Conservation (phyloP, 2,113 vertebrate genomes). For the Coreoperca whiteheadi region DNA sequence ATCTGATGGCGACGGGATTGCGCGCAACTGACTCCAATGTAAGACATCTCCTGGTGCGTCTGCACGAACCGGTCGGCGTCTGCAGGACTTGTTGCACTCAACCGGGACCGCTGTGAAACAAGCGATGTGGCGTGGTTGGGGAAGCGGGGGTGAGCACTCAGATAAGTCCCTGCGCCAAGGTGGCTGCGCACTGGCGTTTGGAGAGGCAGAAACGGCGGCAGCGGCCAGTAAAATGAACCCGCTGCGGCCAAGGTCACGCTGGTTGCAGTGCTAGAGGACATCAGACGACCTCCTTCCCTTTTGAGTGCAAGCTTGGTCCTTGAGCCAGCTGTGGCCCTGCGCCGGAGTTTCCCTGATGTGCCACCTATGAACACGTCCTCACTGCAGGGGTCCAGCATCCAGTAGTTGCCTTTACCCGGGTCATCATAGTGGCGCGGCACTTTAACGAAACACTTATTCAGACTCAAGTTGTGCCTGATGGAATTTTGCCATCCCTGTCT, state of each 20-base stretch:
- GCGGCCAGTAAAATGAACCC: constrained; percentile 84
- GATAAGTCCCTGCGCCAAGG: constrained; percentile 57
- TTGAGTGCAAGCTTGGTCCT: constrained; percentile 77
- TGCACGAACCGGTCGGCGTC: constrained; percentile 69
- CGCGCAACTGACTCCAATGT: constrained; percentile 74
- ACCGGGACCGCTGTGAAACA: constrained; percentile 69
- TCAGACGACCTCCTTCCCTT: constrained; percentile 66
- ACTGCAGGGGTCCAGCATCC: constrained; percentile 88
- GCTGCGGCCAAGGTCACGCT: constrained; percentile 77
- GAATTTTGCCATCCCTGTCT: constrained; percentile 87
- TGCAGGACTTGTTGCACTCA: constrained; percentile 40
- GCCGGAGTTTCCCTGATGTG: constrained; percentile 83
- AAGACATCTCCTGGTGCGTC: constrained; percentile 77
- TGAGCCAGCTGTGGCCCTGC: constrained; percentile 71
- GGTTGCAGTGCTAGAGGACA: constrained; percentile 66
- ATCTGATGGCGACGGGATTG: constrained; percentile 74
- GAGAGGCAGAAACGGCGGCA: constrained; percentile 79
- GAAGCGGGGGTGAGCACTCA: constrained; percentile 62
- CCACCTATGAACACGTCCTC: constrained; percentile 87
- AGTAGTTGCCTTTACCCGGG: constrained; percentile 88
- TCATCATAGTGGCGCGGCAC: constrained; percentile 87
- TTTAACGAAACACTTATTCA: constrained; percentile 88
- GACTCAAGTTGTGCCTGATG: constrained; percentile 87
- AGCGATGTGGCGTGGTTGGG: constrained; percentile 70
- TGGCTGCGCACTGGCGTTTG: constrained; percentile 72